These are phyloP conservation scores for Shinisaurus crocodilurus DNA, from an alignment of 2,113 vertebrate species.

Conservation along the genomic window DNA sequence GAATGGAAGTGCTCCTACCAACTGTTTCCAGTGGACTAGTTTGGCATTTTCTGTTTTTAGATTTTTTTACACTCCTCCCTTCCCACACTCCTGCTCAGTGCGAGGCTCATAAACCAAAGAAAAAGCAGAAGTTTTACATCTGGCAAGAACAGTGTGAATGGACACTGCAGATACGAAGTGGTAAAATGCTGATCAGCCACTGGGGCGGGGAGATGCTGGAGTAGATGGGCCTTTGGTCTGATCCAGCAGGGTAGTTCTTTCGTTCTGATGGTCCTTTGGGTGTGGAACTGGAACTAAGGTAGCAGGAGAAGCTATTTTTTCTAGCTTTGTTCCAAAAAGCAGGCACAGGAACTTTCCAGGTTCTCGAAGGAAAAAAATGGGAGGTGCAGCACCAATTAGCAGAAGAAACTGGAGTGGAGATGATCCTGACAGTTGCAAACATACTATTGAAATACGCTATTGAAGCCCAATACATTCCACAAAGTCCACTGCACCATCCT, in stretches of 20 bases:
- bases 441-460: neutral
- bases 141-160: neutral
- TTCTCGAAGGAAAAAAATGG: neutral
- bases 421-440: too few species aligned
- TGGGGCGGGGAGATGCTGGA: neutral
- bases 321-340: neutral
- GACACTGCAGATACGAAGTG: neutral
- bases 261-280: too few species aligned
- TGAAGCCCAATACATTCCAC: neutral
- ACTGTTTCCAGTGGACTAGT: neutral
- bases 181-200: neutral
- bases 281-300: neutral
- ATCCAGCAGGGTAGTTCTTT: neutral
- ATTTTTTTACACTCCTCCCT: neutral
- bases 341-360: neutral
- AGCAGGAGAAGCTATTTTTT: neutral
- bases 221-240: neutral
- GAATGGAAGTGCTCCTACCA: neutral
- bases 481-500: too few species aligned
- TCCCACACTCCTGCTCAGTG: neutral
- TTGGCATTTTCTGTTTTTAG: neutral
- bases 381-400: neutral
- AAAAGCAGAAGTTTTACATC: neutral
- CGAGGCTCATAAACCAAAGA: neutral
- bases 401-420: neutral